phyloP scores from a whole-genome alignment of 2,888 invertebrate genomes.

The Bhutanitis thaidina region DNA sequence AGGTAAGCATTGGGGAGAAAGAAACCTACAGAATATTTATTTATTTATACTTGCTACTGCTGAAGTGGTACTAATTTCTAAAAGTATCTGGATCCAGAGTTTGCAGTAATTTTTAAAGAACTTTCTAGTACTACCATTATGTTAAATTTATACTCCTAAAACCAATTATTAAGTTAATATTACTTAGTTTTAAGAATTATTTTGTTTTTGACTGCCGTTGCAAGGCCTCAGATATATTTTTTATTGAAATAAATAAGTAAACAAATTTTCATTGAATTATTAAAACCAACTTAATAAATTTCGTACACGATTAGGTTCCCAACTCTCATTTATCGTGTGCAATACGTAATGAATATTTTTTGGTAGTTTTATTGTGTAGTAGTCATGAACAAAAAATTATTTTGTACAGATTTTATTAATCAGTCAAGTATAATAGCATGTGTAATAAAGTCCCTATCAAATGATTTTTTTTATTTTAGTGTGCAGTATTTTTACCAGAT shows the following conservation, averaged over 20 bases:
- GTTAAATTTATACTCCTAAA: neutral
- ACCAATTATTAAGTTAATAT: neutral
- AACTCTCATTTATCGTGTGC: too few relatives aligned
- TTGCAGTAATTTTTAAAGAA: neutral
- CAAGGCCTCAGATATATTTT: too few relatives aligned
- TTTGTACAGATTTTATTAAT: neutral
- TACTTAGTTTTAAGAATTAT: neutral
- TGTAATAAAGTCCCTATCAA: neutral
- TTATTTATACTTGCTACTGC: constrained; percentile 23
- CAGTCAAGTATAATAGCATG: neutral
- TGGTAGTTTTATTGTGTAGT: too few relatives aligned
- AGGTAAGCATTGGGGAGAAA: neutral
- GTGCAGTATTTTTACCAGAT: neutral
- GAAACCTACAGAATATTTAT: neutral
- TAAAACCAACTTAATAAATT: too few relatives aligned
- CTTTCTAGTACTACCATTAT: neutral
- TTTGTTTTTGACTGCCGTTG: neutral
- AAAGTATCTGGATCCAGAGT: constrained; percentile 11
- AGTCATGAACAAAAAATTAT: neutral
- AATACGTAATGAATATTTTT: too few relatives aligned
- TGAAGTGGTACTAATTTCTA: constrained; percentile 36
- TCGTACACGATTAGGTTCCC: too few relatives aligned
- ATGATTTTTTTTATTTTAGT: neutral
- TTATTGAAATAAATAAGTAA: too few relatives aligned
- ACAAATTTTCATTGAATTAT: too few relatives aligned